Conservation (phyloP, 1,140 invertebrate genomes). For the Procambarus virginalis region DNA sequence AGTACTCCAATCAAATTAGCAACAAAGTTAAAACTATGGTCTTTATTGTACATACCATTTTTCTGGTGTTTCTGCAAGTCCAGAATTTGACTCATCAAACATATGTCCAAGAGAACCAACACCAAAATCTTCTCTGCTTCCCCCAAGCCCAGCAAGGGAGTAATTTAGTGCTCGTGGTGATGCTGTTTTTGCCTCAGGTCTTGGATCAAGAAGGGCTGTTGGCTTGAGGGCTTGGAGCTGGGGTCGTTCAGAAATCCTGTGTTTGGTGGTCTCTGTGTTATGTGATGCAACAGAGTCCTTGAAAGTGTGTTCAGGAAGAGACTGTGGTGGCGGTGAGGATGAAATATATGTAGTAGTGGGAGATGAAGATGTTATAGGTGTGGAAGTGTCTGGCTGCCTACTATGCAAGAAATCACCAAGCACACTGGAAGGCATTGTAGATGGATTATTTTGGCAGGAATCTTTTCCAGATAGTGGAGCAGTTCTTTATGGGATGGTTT, state of each 20-base stretch:
- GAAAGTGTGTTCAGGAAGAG: not conserved
- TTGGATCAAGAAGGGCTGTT: slow-evolving; percentile 19
- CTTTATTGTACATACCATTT: slow-evolving; percentile 26
- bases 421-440: slow-evolving; percentile 21
- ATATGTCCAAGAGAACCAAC: slow-evolving; percentile 36
- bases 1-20: too few species aligned
- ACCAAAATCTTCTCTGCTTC: slow-evolving; percentile 30
- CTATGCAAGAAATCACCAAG: slow-evolving; percentile 28
- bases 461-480: not conserved
- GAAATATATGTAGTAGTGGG: slow-evolving; percentile 13
- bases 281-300: slow-evolving; percentile 24
- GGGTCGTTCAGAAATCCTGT: slow-evolving; percentile 7
- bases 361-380: not conserved
- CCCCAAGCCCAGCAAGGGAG: slow-evolving; percentile 47
- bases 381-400: slow-evolving; percentile 26
- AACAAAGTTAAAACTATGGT: too few species aligned
- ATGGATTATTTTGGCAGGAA: slow-evolving; percentile 19
- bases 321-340: slow-evolving; percentile 4
- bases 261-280: not conserved
- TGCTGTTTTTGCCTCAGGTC: slow-evolving; percentile 49
- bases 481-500: slow-evolving; percentile 29
- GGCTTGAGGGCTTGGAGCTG: slow-evolving; percentile 34
- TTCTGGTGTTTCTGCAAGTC: slow-evolving; percentile 54
- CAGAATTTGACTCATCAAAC: slow-evolving; percentile 42
- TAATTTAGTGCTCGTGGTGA: slow-evolving; percentile 57